phyloP scores from a whole-genome alignment of 2,888 invertebrate genomes.

The Eledona agricola region DNA sequence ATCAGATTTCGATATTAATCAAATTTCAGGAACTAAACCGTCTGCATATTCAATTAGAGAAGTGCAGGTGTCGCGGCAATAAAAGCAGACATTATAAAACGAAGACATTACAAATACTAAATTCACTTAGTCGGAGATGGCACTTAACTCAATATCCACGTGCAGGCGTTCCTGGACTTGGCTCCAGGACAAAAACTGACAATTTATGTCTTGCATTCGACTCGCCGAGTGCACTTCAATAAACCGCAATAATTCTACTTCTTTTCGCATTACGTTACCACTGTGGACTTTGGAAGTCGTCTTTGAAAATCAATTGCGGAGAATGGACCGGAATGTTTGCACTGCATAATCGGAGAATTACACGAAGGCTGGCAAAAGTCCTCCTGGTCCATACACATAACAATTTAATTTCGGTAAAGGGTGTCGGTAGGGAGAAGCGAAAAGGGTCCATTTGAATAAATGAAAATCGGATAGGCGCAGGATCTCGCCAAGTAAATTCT shows the following conservation, averaged over 20 bases:
- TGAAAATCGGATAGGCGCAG: constrained; percentile 24
- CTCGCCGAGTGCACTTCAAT: constrained; percentile 34
- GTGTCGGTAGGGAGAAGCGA: constrained; percentile 14
- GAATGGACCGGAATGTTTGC: too few relatives aligned
- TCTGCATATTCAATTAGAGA: background rate
- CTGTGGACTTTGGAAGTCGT: too few relatives aligned
- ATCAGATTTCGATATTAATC: constrained; percentile 12
- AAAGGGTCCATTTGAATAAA: constrained; percentile 25
- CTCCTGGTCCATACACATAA: constrained; percentile 19
- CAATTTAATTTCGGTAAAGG: constrained; percentile 23
- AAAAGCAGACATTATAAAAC: constrained; percentile 2
- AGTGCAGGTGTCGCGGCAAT: constrained; percentile 3
- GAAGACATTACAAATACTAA: constrained; percentile 2
- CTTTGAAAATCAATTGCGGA: too few relatives aligned
- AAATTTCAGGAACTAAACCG: constrained; percentile 5
- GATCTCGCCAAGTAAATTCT: constrained; percentile 10
- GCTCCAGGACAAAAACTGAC: constrained; percentile 24
- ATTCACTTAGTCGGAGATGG: constrained; percentile 10
- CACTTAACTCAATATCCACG: constrained; percentile 27
- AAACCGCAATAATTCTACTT: constrained; percentile 35
- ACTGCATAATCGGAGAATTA: too few relatives aligned
- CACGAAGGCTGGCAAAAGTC: too few relatives aligned
- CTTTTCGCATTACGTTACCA: constrained; percentile 30
- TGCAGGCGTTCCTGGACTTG: constrained; percentile 13
- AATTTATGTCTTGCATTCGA: constrained; percentile 36